Evolutionary conservation across 2,113 vertebrate genomes (phyloP).

Genomic region (Lucifuga dentata): DNA sequence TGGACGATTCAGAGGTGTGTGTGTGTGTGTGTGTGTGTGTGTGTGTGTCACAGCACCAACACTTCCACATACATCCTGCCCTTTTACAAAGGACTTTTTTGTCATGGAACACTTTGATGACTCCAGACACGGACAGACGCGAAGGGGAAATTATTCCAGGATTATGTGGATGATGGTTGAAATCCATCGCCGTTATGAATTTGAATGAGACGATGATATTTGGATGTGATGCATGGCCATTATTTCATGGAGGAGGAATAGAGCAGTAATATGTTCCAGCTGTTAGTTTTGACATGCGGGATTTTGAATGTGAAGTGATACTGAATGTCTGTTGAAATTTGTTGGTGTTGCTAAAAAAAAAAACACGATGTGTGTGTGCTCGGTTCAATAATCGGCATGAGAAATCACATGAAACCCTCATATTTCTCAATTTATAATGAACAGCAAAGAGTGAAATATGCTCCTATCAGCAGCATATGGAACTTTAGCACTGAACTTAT

Average conservation of each 20-base stretch:
- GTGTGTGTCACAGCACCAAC: constrained; percentile 28
- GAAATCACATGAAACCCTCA: constrained; percentile 11
- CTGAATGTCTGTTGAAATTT: constrained; percentile 48
- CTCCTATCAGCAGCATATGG: constrained; percentile 43
- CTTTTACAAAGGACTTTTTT: constrained; percentile 71
- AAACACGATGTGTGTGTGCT: constrained; percentile 14
- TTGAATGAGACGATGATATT: constrained; percentile 74
- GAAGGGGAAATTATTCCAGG: constrained; percentile 62
- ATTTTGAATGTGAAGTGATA: constrained; percentile 63
- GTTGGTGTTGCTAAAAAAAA: constrained; percentile 2
- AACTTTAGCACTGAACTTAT: constrained; percentile 50
- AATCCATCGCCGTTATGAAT: constrained; percentile 73
- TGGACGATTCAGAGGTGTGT: constrained; percentile 47
- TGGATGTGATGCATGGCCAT: constrained; percentile 50
- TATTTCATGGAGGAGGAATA: constrained; percentile 55
- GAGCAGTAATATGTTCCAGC: constrained; percentile 63
- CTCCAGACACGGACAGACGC: constrained; percentile 44
- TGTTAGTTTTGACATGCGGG: constrained; percentile 63
- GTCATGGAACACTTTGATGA: constrained; percentile 56
- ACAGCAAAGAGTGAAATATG: constrained; percentile 8
- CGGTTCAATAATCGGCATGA: constrained; percentile 12
- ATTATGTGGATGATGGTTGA: constrained; percentile 73
- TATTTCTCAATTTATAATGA: constrained; percentile 34
- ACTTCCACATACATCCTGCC: constrained; percentile 45
- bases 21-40: too few species aligned